A percentile compares a stretch with the other conserved stretches of the same genome.
These are phyloP conservation scores for Eurytoma adleriae DNA, from an alignment of 2,888 invertebrate species.

Conservation along the genomic window DNA sequence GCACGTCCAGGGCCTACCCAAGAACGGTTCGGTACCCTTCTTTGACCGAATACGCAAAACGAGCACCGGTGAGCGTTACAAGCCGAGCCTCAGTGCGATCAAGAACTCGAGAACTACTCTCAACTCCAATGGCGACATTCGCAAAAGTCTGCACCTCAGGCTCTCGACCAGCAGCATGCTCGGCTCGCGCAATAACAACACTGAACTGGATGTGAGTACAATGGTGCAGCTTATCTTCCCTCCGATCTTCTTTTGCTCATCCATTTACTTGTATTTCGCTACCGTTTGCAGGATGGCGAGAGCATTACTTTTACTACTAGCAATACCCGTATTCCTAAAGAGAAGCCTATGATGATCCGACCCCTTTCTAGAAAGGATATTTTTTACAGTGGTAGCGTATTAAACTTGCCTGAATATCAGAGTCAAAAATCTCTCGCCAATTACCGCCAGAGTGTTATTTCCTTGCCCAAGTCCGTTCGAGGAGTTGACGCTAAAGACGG, in stretches of 20 bases:
- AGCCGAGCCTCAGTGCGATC: constrained; percentile 89
- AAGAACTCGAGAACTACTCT: constrained; percentile 86
- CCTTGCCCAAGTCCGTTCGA: constrained; percentile 85
- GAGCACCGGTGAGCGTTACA: constrained; percentile 89
- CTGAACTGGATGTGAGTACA: constrained; percentile 77
- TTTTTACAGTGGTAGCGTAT: constrained; percentile 97
- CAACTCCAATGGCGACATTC: constrained; percentile 86
- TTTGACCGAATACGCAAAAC: constrained; percentile 92
- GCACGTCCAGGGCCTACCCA: constrained; percentile 85
- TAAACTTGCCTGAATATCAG: constrained; percentile 94
- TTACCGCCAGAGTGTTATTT: constrained; percentile 94
- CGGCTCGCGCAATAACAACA: constrained; percentile 80
- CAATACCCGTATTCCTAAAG: constrained; percentile 75
- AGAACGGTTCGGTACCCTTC: constrained; percentile 93
- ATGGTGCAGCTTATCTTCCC: background rate
- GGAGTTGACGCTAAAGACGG: constrained; percentile 79
- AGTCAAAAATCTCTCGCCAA: constrained; percentile 93
- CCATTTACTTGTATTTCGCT: background rate
- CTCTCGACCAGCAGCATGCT: constrained; percentile 80
- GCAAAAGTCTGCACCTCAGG: constrained; percentile 79
- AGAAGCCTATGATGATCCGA: constrained; percentile 85
- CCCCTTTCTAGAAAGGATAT: constrained; percentile 97
- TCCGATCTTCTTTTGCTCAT: background rate
- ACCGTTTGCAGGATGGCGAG: constrained; percentile 79
- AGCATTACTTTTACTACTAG: constrained; percentile 82